Conservation (phyloP, 2,797 vertebrate genomes). For the Tarsius wallacei region DNA sequence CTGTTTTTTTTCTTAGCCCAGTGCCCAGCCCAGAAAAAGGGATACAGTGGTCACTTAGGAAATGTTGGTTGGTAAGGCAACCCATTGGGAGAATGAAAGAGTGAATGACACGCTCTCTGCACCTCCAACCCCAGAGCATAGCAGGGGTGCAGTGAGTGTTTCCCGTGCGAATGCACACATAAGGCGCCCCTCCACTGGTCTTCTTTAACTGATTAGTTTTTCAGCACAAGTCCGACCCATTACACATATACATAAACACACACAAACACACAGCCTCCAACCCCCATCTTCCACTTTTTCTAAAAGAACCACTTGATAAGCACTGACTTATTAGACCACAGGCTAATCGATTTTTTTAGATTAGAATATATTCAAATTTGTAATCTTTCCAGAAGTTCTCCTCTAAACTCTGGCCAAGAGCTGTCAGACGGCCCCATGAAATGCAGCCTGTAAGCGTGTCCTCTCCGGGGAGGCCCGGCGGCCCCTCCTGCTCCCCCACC, state of each 20-base stretch:
- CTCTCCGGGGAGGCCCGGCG: neutral
- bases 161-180: neutral
- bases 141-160: neutral
- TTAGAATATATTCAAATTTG: conserved; percentile 18
- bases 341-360: neutral
- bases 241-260: neutral
- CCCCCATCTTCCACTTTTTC: neutral
- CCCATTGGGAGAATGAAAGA: neutral
- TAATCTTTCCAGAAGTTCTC: conserved; percentile 59
- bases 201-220: neutral
- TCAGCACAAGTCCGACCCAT: neutral
- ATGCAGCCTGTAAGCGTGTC: neutral
- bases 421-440: neutral
- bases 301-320: neutral
- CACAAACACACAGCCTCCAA: neutral
- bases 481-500: neutral
- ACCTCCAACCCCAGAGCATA: too few relatives aligned
- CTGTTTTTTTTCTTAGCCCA: neutral
- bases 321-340: neutral
- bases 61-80: neutral
- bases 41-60: neutral
- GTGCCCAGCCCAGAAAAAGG: neutral
- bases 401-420: conserved; percentile 13
- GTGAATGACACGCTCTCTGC: neutral
- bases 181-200: neutral